phyloP scores from a whole-genome alignment of 1,140 invertebrate genomes.

The Atta cephalotes region DNA sequence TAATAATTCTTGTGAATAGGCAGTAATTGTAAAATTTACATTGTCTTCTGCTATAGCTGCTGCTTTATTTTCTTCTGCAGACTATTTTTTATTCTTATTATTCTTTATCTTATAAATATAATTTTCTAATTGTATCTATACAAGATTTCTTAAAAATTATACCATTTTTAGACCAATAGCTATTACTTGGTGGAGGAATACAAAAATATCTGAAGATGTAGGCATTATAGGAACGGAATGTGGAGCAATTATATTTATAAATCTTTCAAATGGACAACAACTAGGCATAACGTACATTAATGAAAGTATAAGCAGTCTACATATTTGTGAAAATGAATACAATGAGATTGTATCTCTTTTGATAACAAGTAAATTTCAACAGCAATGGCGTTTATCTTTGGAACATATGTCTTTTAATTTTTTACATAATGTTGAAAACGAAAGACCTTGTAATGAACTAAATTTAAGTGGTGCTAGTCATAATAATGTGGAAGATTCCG shows the following conservation, averaged over 20 bases:
- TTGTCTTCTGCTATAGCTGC: background rate
- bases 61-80: conserved; percentile 11
- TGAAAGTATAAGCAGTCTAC: conserved; percentile 87
- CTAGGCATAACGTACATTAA: conserved; percentile 89
- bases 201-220: conserved; percentile 87
- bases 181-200: conserved; percentile 91
- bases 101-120: background rate
- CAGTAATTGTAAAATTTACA: conserved; percentile 16
- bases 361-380: conserved; percentile 89
- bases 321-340: conserved; percentile 90
- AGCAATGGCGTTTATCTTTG: conserved; percentile 89
- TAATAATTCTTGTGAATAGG: background rate
- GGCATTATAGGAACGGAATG: conserved; percentile 91
- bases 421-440: conserved; percentile 87
- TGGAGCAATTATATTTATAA: conserved; percentile 91
- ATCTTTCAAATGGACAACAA: conserved; percentile 89
- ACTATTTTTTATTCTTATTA: background rate
- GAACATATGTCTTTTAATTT: conserved; percentile 87
- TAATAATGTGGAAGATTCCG: conserved; percentile 83
- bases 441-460: conserved; percentile 65
- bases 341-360: conserved; percentile 90
- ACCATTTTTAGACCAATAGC: conserved; percentile 83
- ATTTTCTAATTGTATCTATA: conserved; percentile 16
- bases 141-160: background rate
- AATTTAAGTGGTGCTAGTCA: conserved; percentile 80